Base-by-base conservation (phyloP, 2,113 vertebrate genomes). In the Bubo scandiacus region DNA sequence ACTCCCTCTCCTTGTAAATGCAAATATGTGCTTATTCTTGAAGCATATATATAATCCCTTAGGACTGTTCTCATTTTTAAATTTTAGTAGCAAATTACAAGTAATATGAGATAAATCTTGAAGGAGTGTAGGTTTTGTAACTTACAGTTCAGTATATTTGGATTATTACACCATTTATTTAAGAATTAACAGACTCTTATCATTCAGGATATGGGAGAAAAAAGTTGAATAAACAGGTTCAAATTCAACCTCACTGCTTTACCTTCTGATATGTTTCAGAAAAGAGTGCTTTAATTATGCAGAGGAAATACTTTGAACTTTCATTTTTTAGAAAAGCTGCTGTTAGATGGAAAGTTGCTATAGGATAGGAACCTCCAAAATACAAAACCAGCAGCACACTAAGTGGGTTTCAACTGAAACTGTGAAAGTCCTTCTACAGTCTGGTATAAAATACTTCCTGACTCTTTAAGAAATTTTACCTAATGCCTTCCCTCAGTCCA, bases 1-100 rank as follows among this genome's bases (percentile, higher is more conserved):
- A 29, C 15, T 86, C 10, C 3, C 22, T 74, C 49, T 59, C 23
- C 25, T 55, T 86, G 15, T 77, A 86, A 80, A 75, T 80, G 34
- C 27, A 67, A 67, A 85, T 87, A 81, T 71, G 40, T 72, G 16
- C 66, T 88, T 86, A 86, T 73, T 88, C 30, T 86, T 92, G 40
- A 79, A 79, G 30, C 10, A 36, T 17, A 77, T 32, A 22, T 61
- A 55, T 72, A 72, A 83, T 43, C 29, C 29, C 18, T 75, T 82
- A 81, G 21, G 15, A 63, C 38, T 66, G 20, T 42, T 79, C 19
- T 88, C 0, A 59, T 68, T 91, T 88, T 63, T 17, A 75, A 59
- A 47, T 75, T 45, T 74, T 34, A 27, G 15, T n/a, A 68, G 15
- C 27, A 80, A 90, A 88, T 52, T 59, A 40, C 17, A 92, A 90